These are phyloP conservation scores for Cardiocondyla obscurior DNA, from an alignment of 1,140 invertebrate genomes.

Conservation along the genomic window DNA sequence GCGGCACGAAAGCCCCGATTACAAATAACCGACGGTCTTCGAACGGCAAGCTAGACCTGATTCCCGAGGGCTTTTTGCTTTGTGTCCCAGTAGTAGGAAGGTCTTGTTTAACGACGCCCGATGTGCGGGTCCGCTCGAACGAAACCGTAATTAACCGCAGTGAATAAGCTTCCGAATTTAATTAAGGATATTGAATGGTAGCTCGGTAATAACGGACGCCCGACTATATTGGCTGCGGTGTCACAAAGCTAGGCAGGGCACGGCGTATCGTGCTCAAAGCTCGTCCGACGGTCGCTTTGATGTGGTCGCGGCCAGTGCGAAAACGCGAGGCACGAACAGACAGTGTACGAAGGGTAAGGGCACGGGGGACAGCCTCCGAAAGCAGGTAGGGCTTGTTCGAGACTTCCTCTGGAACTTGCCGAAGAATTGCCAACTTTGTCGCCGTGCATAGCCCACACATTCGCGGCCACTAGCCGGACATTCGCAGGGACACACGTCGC, in stretches of 20 bases:
- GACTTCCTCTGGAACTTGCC: constrained; percentile 72
- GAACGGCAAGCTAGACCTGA: constrained; percentile 53
- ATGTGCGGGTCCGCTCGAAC: constrained; percentile 71
- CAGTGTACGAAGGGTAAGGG: constrained; percentile 67
- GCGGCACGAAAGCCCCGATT: constrained; percentile 55
- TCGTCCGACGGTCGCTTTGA: constrained; percentile 81
- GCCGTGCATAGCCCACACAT: constrained; percentile 42
- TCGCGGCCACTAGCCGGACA: constrained; percentile 2
- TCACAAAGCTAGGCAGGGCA: constrained; percentile 81
- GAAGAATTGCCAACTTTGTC: constrained; percentile 70
- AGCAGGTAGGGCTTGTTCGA: constrained; percentile 73
- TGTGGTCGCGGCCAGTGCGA: constrained; percentile 82
- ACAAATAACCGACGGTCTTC: constrained; percentile 69
- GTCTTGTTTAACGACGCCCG: constrained; percentile 72
- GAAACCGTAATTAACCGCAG: constrained; percentile 83
- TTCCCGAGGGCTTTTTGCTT: constrained; percentile 70
- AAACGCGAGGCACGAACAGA: constrained; percentile 78
- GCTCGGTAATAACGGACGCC: constrained; percentile 81
- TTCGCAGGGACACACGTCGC: background rate
- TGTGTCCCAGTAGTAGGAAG: constrained; percentile 70
- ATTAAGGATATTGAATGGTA: constrained; percentile 84
- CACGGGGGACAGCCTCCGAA: constrained; percentile 60
- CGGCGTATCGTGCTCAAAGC: constrained; percentile 81
- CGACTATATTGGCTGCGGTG: constrained; percentile 83
- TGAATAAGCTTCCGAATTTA: constrained; percentile 84